These are phyloP conservation scores for Drosophila sturtevanti DNA, from an alignment of 1,140 invertebrate species.

Conservation along the genomic window DNA sequence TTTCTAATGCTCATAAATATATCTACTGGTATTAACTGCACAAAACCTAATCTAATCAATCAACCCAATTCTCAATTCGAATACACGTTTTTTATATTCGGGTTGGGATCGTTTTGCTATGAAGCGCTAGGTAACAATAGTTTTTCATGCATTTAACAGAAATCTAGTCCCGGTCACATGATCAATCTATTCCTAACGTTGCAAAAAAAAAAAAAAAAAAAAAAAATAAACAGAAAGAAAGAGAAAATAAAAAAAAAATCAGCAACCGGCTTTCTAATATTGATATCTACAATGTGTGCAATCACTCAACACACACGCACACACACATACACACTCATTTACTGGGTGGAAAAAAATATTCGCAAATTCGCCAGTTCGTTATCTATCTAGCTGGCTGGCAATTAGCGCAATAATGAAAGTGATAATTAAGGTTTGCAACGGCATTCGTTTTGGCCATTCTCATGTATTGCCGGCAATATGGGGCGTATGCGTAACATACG, in stretches of 20 bases:
- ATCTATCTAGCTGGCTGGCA: constrained; percentile 53
- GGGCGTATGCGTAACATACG: constrained; percentile 49
- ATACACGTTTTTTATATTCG: background rate
- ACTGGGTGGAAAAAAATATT: constrained; percentile 22
- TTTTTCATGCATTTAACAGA: constrained; percentile 48
- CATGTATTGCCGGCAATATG: constrained; percentile 35
- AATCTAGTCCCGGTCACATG: constrained; percentile 58
- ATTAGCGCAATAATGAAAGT: constrained; percentile 72
- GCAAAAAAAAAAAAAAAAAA: constrained; percentile 5
- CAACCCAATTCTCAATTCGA: constrained; percentile 9
- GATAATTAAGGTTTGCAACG: constrained; percentile 67
- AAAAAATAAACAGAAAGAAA: constrained; percentile 7
- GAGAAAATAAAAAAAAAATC: constrained; percentile 20
- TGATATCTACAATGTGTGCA: constrained; percentile 63
- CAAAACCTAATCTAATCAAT: constrained; percentile 40
- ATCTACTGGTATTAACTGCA: constrained; percentile 7
- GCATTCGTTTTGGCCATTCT: constrained; percentile 31
- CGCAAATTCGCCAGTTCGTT: constrained; percentile 46
- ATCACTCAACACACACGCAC: constrained; percentile 42
- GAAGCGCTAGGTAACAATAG: constrained; percentile 35
- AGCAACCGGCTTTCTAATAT: constrained; percentile 45
- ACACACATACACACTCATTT: constrained; percentile 8
- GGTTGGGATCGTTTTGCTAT: background rate
- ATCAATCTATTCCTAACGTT: constrained; percentile 20
- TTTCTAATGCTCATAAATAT: background rate